Percentiles rank a stretch among this genome's conserved stretches.
phyloP scores from a whole-genome alignment of 2,113 vertebrate genomes.

The Redunca redunca region DNA sequence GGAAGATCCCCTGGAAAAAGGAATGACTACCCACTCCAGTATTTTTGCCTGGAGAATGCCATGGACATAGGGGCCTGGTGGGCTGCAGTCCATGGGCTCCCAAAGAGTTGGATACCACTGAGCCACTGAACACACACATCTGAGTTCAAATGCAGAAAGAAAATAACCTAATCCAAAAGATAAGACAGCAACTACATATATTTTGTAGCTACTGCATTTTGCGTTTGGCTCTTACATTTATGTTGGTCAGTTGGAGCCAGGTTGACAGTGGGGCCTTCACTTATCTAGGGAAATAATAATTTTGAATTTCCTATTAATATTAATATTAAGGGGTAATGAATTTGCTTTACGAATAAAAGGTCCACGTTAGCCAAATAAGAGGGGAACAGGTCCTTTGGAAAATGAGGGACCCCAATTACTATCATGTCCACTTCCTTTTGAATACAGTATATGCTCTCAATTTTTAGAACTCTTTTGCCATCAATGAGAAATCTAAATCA shows the following conservation, averaged over 20 bases:
- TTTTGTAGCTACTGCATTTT: background rate
- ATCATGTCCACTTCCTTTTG: background rate
- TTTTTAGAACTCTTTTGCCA: background rate
- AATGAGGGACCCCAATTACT: background rate
- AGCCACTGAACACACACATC: background rate
- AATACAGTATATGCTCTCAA: background rate
- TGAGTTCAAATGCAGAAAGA: background rate
- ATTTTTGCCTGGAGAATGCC: background rate
- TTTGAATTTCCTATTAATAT: background rate
- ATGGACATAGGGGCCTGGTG: background rate
- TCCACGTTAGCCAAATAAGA: background rate
- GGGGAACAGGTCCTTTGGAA: background rate
- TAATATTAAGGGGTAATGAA: background rate
- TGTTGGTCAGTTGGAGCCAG: background rate
- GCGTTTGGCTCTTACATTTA: background rate
- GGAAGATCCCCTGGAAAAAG: background rate
- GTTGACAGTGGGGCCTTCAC: background rate
- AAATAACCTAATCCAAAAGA: background rate
- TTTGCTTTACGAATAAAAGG: background rate
- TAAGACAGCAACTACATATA: background rate
- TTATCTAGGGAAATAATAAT: background rate
- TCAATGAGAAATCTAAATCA: conserved; percentile 4
- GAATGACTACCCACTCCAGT: background rate
- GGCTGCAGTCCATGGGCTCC: background rate
- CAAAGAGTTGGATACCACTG: background rate